phyloP scores from a whole-genome alignment of 2,888 invertebrate genomes.

The Macrosiphum euphorbiae region DNA sequence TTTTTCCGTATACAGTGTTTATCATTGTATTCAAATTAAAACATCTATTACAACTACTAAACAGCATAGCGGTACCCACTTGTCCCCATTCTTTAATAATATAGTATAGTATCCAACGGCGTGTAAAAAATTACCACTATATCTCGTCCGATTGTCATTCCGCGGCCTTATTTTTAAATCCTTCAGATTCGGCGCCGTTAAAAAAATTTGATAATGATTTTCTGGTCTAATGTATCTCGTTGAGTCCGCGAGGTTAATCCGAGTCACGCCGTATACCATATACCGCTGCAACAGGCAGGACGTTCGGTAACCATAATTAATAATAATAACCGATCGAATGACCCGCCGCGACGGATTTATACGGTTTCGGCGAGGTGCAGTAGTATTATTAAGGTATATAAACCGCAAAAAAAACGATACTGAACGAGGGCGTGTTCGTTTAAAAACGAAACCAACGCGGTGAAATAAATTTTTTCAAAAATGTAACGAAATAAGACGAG shows the following conservation, averaged over 20 bases:
- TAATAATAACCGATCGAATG: slow-evolving; percentile 25
- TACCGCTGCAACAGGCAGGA: background rate
- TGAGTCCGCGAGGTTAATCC: background rate
- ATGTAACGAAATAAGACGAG: background rate
- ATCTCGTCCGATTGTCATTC: background rate
- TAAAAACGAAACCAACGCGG: background rate
- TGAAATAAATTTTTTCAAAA: background rate
- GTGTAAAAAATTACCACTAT: background rate
- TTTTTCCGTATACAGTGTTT: too few species aligned
- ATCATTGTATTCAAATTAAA: too few species aligned
- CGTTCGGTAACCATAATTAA: background rate
- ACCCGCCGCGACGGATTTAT: background rate
- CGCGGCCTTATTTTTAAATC: background rate
- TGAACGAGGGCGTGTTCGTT: background rate
- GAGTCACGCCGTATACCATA: background rate
- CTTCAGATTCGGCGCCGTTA: background rate
- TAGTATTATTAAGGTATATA: background rate
- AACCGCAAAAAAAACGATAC: slow-evolving; percentile 27
- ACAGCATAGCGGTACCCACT: too few species aligned
- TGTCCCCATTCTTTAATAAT: too few species aligned
- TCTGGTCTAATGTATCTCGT: background rate
- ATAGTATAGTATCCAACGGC: too few species aligned
- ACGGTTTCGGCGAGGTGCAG: background rate
- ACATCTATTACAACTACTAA: too few species aligned
- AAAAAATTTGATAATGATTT: background rate